Evolutionary conservation across 2,888 invertebrate genomes (phyloP).

Genomic region (Desoria tigrina): DNA sequence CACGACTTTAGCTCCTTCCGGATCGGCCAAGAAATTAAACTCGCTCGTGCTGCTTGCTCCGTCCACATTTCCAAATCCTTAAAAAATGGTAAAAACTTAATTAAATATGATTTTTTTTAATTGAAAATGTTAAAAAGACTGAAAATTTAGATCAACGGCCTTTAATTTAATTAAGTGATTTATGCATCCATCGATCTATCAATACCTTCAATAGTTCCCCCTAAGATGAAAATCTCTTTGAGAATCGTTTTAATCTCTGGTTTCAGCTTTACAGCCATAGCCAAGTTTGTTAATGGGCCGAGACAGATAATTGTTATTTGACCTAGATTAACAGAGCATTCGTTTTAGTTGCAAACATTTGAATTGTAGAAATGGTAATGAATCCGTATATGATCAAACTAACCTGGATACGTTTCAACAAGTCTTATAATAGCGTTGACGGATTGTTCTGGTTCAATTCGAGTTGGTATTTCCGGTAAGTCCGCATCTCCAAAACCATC

Average conservation of each 20-base stretch:
- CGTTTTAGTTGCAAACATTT: neutral
- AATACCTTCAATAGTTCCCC: conserved; percentile 50
- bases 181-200: too few relatives aligned
- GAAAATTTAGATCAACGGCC: neutral
- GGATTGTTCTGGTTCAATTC: conserved; percentile 53
- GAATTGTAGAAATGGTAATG: neutral
- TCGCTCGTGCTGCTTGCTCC: conserved; percentile 58
- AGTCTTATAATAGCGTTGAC: conserved; percentile 52
- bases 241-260: conserved; percentile 55
- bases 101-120: neutral
- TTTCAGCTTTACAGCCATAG: conserved; percentile 57
- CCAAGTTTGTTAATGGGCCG: conserved; percentile 59
- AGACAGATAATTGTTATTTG: conserved; percentile 56
- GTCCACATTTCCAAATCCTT: conserved; percentile 58
- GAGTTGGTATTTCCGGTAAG: conserved; percentile 41
- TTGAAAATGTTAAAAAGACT: neutral
- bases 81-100: neutral
- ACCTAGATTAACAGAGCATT: conserved; percentile 47
- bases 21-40: conserved; percentile 62
- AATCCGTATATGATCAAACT: neutral
- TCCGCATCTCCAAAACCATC: conserved; percentile 56
- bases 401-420: conserved; percentile 51
- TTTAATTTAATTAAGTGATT: too few relatives aligned
- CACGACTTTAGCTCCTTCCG: conserved; percentile 61
- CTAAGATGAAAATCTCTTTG: conserved; percentile 58